A percentile compares a stretch with the other conserved stretches of the same genome.
These are phyloP conservation scores for Pelobates fuscus DNA, from an alignment of 2,113 vertebrate genomes.

Conservation along the genomic window DNA sequence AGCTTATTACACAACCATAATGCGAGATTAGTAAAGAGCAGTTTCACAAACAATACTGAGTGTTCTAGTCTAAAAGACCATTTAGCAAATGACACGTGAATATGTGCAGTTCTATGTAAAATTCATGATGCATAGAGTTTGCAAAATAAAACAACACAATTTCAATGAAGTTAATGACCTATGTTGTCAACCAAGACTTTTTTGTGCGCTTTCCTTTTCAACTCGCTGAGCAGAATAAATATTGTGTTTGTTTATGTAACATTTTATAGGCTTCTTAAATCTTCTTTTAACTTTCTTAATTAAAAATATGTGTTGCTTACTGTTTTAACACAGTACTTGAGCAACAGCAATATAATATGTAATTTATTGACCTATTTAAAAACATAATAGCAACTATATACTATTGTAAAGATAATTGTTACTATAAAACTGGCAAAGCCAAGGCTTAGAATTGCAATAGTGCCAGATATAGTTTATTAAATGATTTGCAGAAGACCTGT, in stretches of 20 bases:
- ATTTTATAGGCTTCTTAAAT: not conserved
- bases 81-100: slow-evolving; percentile 1
- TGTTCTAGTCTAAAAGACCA: not conserved
- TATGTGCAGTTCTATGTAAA: not conserved
- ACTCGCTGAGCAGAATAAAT: not conserved
- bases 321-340: not conserved
- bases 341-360: not conserved
- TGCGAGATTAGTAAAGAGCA: not conserved
- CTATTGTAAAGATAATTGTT: not conserved
- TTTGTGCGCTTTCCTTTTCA: not conserved
- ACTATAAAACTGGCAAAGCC: too few species aligned
- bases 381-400: not conserved
- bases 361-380: not conserved
- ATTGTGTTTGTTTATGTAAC: not conserved
- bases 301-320: not conserved
- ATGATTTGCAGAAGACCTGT: too few species aligned
- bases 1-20: not conserved
- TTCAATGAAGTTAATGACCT: slow-evolving; percentile 2
- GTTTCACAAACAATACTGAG: not conserved
- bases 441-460: too few species aligned
- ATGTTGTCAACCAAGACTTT: slow-evolving; percentile 5
- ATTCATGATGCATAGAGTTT: slow-evolving; percentile 2
- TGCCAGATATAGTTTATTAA: too few species aligned
- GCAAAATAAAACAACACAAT: not conserved
- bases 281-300: not conserved